These are phyloP conservation scores for Drosophila eugracilis DNA, from an alignment of 1,140 invertebrate species.

Conservation along the genomic window DNA sequence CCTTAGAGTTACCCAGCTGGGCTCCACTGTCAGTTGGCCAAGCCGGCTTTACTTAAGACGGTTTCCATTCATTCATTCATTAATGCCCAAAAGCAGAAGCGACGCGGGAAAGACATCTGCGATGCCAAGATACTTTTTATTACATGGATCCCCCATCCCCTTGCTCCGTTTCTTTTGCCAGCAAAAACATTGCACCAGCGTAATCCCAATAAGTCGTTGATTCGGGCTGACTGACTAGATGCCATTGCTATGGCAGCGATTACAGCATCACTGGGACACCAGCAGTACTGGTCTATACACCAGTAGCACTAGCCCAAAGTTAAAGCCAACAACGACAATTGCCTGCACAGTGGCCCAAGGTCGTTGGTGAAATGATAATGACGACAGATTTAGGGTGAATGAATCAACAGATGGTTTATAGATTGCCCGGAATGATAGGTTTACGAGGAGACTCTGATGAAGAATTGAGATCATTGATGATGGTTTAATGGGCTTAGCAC, in stretches of 20 bases:
- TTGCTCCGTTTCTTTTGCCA: too few species aligned
- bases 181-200: constrained; percentile 51
- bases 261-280: constrained; percentile 27
- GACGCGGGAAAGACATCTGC: constrained; percentile 47
- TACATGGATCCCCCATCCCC: constrained; percentile 71
- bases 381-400: constrained; percentile 40
- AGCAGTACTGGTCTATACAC: background rate
- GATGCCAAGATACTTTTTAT: constrained; percentile 63
- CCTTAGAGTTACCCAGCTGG: constrained; percentile 26
- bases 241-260: constrained; percentile 50
- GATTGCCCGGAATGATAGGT: constrained; percentile 18
- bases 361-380: constrained; percentile 27
- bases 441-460: constrained; percentile 9
- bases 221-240: constrained; percentile 44
- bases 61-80: constrained; percentile 72
- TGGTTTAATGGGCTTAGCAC: constrained; percentile 12
- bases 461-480: constrained; percentile 20
- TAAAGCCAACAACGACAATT: constrained; percentile 17
- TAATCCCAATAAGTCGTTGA: constrained; percentile 71
- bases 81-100: constrained; percentile 58
- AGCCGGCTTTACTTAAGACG: constrained; percentile 59
- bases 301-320: constrained; percentile 24
- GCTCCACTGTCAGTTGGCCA: constrained; percentile 47
- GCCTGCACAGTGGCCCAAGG: constrained; percentile 51
- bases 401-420: constrained; percentile 46